phyloP scores from a whole-genome alignment of 2,797 vertebrate genomes.

The Glossophaga mutica region DNA sequence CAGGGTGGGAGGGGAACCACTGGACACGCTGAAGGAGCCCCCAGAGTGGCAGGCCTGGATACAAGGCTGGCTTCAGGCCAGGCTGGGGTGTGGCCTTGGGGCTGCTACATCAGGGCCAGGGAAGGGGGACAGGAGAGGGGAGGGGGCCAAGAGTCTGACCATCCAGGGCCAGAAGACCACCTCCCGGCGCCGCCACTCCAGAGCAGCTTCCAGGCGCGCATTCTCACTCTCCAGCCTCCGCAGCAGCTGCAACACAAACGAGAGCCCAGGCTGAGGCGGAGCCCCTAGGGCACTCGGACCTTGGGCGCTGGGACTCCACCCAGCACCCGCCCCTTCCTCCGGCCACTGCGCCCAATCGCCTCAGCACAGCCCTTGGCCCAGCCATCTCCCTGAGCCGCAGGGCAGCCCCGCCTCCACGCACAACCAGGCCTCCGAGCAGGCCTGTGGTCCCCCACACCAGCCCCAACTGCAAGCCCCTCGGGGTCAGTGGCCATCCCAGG shows the following conservation, averaged over 20 bases:
- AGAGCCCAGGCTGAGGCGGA: not conserved
- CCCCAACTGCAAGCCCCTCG: not conserved
- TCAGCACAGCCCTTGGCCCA: not conserved
- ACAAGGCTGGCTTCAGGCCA: too few species aligned
- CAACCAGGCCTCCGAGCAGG: not conserved
- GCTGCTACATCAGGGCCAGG: not conserved
- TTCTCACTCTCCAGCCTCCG: constrained; percentile 82
- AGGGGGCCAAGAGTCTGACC: constrained; percentile 78
- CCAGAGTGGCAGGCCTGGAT: not conserved
- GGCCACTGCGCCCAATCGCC: fast-evolving
- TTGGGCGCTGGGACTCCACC: fast-evolving
- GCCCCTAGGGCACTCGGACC: fast-evolving
- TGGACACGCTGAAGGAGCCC: not conserved
- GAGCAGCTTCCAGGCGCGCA: constrained; percentile 85
- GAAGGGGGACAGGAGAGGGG: fast-evolving
- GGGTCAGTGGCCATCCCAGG: not conserved
- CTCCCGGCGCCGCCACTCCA: constrained; percentile 89
- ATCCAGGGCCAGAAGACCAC: constrained; percentile 94
- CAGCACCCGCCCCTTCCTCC: fast-evolving
- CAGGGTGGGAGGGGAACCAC: too few species aligned
- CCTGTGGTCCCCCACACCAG: fast-evolving
- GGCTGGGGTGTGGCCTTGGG: fast-evolving
- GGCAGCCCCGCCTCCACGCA: not conserved
- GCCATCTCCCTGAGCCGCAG: fast-evolving
- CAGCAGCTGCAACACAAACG: constrained; percentile 81